Conservation (phyloP, 2,797 vertebrate species). For the Hippocampus kuda region DNA sequence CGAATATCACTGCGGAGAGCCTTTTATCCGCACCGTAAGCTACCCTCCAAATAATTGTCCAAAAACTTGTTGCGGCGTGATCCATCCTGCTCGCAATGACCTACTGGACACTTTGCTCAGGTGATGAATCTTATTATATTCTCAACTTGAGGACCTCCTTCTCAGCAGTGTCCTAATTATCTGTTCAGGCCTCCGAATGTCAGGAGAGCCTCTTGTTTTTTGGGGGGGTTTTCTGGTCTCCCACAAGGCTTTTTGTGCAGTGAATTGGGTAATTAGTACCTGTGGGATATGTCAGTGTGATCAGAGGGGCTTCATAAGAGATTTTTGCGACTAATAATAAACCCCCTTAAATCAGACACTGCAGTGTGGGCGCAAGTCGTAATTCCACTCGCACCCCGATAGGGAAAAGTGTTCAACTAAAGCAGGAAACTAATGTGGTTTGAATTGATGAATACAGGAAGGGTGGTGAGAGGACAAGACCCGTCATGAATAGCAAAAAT, state of each 20-base stretch:
- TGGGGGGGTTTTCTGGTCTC: constrained; percentile 35
- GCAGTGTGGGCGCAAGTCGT: constrained; percentile 37
- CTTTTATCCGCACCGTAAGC: constrained; percentile 62
- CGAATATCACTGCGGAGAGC: constrained; percentile 54
- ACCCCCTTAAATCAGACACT: constrained; percentile 44
- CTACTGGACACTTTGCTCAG: constrained; percentile 33
- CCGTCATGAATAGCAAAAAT: too few species aligned
- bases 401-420: constrained; percentile 31
- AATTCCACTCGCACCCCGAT: constrained; percentile 49
- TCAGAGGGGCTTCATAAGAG: constrained; percentile 55
- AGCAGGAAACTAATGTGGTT: neutral
- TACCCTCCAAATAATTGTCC: constrained; percentile 60
- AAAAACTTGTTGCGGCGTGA: constrained; percentile 52
- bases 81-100: constrained; percentile 44
- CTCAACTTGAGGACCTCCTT: constrained; percentile 47
- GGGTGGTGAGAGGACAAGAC: too few species aligned
- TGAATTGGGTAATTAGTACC: constrained; percentile 70
- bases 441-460: constrained; percentile 1
- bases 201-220: constrained; percentile 61
- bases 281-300: constrained; percentile 64
- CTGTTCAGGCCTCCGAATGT: constrained; percentile 69
- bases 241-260: constrained; percentile 39
- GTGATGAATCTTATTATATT: constrained; percentile 45
- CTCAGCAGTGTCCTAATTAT: constrained; percentile 68
- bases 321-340: constrained; percentile 43